A percentile compares a stretch with the other conserved stretches of the same genome.
phyloP scores from a whole-genome alignment of 2,113 vertebrate species.

The Tupaia tana region DNA sequence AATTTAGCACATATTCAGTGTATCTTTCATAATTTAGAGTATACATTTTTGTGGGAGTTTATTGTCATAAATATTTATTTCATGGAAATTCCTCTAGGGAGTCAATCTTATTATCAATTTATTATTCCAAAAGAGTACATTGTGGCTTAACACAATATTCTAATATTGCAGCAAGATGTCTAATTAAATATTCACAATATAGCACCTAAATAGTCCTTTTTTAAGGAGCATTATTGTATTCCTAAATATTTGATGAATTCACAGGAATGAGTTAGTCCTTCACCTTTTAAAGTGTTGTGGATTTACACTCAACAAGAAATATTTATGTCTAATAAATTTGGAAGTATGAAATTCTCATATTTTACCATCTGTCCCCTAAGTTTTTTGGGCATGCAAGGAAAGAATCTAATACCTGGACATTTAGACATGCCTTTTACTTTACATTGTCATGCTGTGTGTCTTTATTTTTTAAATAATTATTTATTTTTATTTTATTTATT shows the following conservation, averaged over 20 bases:
- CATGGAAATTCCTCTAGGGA: neutral
- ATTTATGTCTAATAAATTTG: neutral
- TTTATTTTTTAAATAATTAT: no score
- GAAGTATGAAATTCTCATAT: neutral
- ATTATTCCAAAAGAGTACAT: conserved; percentile 57
- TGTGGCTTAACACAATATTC: conserved; percentile 24
- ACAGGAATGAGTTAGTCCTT: neutral
- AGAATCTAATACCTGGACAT: neutral
- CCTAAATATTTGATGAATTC: conserved; percentile 62
- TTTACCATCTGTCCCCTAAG: neutral
- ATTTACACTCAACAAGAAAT: conserved; percentile 39
- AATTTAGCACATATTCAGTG: neutral
- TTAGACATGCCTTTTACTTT: neutral
- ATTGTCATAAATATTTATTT: neutral
- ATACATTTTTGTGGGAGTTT: neutral
- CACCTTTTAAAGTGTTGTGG: conserved; percentile 26
- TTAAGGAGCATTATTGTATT: neutral
- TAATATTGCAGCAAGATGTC: conserved; percentile 41
- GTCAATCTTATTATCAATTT: conserved; percentile 25
- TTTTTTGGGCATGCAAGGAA: neutral
- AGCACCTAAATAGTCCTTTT: conserved; percentile 37
- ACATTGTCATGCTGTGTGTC: neutral
- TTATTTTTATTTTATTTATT: no score
- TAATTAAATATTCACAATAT: conserved; percentile 49
- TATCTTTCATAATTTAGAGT: conserved; percentile 39